Conservation (phyloP, 2,113 vertebrate genomes). For the Saccopteryx leptura region DNA sequence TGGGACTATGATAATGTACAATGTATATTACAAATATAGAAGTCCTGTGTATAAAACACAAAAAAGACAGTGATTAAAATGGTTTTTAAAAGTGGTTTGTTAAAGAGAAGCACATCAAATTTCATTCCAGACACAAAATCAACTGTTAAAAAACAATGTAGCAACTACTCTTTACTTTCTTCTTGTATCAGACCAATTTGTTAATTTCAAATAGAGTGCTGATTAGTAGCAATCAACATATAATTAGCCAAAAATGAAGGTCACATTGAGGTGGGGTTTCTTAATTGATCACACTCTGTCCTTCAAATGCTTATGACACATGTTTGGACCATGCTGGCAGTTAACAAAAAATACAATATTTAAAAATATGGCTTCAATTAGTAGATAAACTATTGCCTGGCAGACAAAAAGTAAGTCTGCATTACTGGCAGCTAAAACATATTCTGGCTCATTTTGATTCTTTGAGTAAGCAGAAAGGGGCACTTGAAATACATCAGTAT, state of each 20-base stretch:
- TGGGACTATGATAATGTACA: background rate
- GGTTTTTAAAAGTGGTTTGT: slow-evolving; percentile 32
- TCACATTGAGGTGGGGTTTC: slow-evolving; percentile 33
- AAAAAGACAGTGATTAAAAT: slow-evolving; percentile 59
- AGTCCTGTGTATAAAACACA: background rate
- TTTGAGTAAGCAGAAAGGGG: background rate
- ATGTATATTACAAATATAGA: background rate
- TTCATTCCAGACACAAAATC: slow-evolving; percentile 58
- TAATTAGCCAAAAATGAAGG: slow-evolving; percentile 74
- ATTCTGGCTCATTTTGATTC: slow-evolving; percentile 23
- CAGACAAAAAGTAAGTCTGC: background rate
- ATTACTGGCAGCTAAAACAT: background rate
- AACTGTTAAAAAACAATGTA: slow-evolving; percentile 53
- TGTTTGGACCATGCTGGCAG: slow-evolving; percentile 33
- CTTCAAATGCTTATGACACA: slow-evolving; percentile 29
- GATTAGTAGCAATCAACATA: slow-evolving; percentile 79
- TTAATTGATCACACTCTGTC: slow-evolving; percentile 8
- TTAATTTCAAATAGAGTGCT: slow-evolving; percentile 69
- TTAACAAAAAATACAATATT: slow-evolving; percentile 19
- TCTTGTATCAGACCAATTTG: slow-evolving; percentile 47
- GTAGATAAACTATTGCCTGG: background rate
- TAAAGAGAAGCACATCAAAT: slow-evolving; percentile 55
- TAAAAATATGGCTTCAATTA: background rate
- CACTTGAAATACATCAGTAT: background rate
- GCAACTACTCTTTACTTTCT: slow-evolving; percentile 42